Evolutionary conservation across 2,888 invertebrate genomes (phyloP).

Genomic region (Ephialtes manifestator): DNA sequence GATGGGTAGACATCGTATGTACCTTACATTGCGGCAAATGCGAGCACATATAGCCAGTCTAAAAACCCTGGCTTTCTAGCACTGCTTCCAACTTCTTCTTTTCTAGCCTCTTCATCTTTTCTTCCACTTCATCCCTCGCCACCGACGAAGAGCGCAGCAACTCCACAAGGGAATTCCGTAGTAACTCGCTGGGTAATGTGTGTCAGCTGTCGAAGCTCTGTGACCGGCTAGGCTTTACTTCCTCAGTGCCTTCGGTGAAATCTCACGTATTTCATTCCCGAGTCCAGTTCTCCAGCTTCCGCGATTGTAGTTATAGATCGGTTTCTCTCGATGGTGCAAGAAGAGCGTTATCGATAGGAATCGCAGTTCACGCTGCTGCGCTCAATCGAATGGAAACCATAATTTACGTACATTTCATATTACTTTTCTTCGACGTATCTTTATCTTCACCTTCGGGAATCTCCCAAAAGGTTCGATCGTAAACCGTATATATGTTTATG

Average conservation of each 20-base stretch:
- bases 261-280: slow-evolving; percentile 62
- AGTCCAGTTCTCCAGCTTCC: slow-evolving; percentile 28
- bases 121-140: slow-evolving; percentile 56
- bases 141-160: slow-evolving; percentile 20
- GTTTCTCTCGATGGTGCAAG: background rate
- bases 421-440: slow-evolving; percentile 23
- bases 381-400: slow-evolving; percentile 49
- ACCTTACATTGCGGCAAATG: slow-evolving; percentile 6
- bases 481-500: no score
- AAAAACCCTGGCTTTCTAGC: background rate
- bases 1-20: slow-evolving; percentile 70
- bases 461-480: background rate
- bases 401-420: slow-evolving; percentile 57
- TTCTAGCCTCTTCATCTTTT: slow-evolving; percentile 12
- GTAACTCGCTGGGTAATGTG: slow-evolving; percentile 75
- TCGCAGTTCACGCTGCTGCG: background rate
- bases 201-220: slow-evolving; percentile 76
- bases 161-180: slow-evolving; percentile 74
- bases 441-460: background rate
- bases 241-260: slow-evolving; percentile 51
- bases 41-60: slow-evolving; percentile 1
- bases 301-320: slow-evolving; percentile 4
- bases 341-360: background rate
- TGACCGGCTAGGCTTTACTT: slow-evolving; percentile 40
- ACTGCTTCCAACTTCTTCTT: slow-evolving; percentile 18